Evolutionary conservation across 2,113 vertebrate species (phyloP).

Genomic region (Maccullochella peelii): DNA sequence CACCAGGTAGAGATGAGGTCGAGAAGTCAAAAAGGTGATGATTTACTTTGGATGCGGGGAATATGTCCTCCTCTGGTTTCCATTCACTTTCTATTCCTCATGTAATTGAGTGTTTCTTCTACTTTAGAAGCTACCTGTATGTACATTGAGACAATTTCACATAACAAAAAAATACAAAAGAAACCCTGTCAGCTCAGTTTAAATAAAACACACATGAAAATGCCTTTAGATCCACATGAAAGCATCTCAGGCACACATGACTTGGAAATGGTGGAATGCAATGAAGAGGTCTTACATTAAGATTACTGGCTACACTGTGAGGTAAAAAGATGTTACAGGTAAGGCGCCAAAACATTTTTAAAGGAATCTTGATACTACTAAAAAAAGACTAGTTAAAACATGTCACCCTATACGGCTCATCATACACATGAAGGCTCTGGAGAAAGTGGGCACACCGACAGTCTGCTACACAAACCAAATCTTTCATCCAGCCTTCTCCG

Average conservation of each 20-base stretch:
- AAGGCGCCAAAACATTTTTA: neutral
- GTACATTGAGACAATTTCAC: neutral
- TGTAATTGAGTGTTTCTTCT: neutral
- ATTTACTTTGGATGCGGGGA: neutral
- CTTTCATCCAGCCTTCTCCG: neutral
- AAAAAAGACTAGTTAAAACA: constrained; percentile 5
- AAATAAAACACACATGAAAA: neutral
- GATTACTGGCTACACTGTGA: constrained; percentile 6
- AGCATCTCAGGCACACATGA: neutral
- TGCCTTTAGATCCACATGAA: neutral
- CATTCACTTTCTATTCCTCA: neutral
- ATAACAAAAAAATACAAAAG: neutral
- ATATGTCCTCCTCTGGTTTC: neutral
- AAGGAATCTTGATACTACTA: neutral
- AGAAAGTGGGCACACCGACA: neutral
- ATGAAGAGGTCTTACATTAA: neutral
- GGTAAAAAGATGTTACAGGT: constrained; percentile 3
- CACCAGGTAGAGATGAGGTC: neutral
- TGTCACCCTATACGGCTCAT: neutral
- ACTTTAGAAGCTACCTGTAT: constrained; percentile 16
- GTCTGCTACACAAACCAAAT: neutral
- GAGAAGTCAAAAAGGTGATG: neutral
- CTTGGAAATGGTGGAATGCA: neutral
- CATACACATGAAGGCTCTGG: neutral
- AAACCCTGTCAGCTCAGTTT: neutral